Evolutionary conservation across 1,140 invertebrate species (phyloP), one percentile per base, ranked within the genome.

Genomic region (Delia radicum): DNA sequence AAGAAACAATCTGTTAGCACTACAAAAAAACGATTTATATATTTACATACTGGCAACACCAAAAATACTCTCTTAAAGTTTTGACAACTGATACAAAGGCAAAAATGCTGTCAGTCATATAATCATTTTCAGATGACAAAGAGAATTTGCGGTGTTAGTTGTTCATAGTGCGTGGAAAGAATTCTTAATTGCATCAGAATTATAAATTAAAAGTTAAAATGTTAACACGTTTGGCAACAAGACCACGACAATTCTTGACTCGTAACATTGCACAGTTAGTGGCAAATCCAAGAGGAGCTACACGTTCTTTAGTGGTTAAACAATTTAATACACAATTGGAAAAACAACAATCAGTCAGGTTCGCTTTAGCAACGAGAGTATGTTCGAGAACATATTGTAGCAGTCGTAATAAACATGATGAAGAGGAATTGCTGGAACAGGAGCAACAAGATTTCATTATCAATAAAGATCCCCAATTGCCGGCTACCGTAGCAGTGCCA

Each of bases 401-500:
- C 24, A 72, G 48, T 12, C 46, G 37, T 4, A 77, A 77, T 31
- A 77, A 77, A 71, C 24, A 75, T 18, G 77, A 77, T 37, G 77
- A 77, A 18, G 74, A 75, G 18, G 74, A 77, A 4, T 46, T 75
- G 3, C 13, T 74, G 62, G 65, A 69, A 18, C 21, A 27, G 12
- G 42, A 73, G 4, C 15, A 42, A 3, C 12, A 42, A 4, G 77
- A 75, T 15, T 73, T 73, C 26, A 61, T 73, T 15, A 33, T 74
- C n/a, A 73, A 75, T 48, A 75, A 75, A 10, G 80, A 83, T 28
- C n/a, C 78, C 1, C 90, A 91, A 67, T 82, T 96, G 76, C 95
- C 95, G 71, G 94, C 94, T 0, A 94, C 96, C 3, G 93, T 98
- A 71, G 94, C 94, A 15, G 95, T 99, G n/a, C 98, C 98, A 8